phyloP scores from a whole-genome alignment of 2,888 invertebrate species.

The Amphipyra tragopoginis region DNA sequence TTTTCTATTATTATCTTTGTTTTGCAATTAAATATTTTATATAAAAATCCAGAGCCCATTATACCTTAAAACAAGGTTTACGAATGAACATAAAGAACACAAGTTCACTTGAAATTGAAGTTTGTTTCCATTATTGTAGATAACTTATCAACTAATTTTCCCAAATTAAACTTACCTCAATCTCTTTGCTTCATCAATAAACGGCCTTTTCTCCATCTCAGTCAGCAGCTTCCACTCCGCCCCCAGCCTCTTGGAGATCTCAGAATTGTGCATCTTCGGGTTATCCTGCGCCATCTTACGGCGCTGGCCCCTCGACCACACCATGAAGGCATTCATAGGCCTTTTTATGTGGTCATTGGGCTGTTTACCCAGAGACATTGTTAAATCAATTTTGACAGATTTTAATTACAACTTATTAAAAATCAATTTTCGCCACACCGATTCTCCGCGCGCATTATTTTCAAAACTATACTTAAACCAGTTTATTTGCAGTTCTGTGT shows the following conservation, averaged over 20 bases:
- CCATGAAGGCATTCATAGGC: slow-evolving; percentile 99
- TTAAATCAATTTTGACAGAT: slow-evolving; percentile 59
- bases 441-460: slow-evolving; percentile 50
- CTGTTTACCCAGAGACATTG: slow-evolving; percentile 84
- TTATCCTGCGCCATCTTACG: slow-evolving; percentile 98
- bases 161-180: slow-evolving; percentile 91
- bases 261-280: slow-evolving; percentile 98
- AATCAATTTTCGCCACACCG: slow-evolving; percentile 46
- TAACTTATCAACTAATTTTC: background rate
- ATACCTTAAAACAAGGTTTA: too few species aligned
- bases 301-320: slow-evolving; percentile 96
- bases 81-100: too few species aligned
- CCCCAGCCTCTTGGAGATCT: slow-evolving; percentile 95
- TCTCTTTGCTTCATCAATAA: slow-evolving; percentile 97
- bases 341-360: slow-evolving; percentile 95
- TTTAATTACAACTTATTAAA: slow-evolving; percentile 38
- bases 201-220: slow-evolving; percentile 96
- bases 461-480: slow-evolving; percentile 21
- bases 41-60: too few species aligned
- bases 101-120: too few species aligned
- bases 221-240: slow-evolving; percentile 97
- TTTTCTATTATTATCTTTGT: too few species aligned
- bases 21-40: too few species aligned
- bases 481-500: slow-evolving; percentile 9
- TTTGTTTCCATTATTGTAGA: too few species aligned